Evolutionary conservation across 2,113 vertebrate genomes (phyloP), one percentile per base, ranked within the genome.

Genomic region (Alectura lathami): DNA sequence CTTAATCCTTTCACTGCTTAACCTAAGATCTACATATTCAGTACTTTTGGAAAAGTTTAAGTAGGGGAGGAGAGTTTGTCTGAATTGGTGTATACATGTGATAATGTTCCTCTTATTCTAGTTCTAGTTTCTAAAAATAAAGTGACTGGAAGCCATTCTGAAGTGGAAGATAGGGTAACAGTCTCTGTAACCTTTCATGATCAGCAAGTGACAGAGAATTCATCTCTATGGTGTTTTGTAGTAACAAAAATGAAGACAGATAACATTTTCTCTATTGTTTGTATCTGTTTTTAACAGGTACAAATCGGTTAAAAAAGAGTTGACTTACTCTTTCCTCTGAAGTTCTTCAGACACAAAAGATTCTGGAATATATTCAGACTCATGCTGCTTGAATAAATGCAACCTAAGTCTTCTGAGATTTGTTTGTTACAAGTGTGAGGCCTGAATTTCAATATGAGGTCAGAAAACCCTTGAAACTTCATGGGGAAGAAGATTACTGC

Each of bases 111-210:
- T 80, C 23, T 86, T 53, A 74, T 86, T 84, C 47, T 53, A 29
- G 14, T 68, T 40, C 51, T 92, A 43, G 9, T 51, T 85, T 93
- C 80, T 90, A 90, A 93, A 91, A 93, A 75, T 70, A 83, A 54
- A 62, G 66, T 6, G 2, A 74, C 34, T 88, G 38, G 51, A 91
- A 86, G 18, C 14, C 13, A 42, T 76, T 86, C 13, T 2, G 30
- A 89, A 85, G 17, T 45, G 12, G 29, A 75, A 40, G 20, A 56
- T 21, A 62, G 51, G 17, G 38, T 40, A 92, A 78, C 63, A 88
- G 34, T 45, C 17, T 70, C 42, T 62, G 34, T 29, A 92, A 74
- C 9, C 7, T 80, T 50, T 67, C 50, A 50, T 18, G 20, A 74
- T 60, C 50, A 36, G 2, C 48, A 62, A 72, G 50, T 45, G 62